Conservation (phyloP, 2,113 vertebrate species). For the Rallus limicola region DNA sequence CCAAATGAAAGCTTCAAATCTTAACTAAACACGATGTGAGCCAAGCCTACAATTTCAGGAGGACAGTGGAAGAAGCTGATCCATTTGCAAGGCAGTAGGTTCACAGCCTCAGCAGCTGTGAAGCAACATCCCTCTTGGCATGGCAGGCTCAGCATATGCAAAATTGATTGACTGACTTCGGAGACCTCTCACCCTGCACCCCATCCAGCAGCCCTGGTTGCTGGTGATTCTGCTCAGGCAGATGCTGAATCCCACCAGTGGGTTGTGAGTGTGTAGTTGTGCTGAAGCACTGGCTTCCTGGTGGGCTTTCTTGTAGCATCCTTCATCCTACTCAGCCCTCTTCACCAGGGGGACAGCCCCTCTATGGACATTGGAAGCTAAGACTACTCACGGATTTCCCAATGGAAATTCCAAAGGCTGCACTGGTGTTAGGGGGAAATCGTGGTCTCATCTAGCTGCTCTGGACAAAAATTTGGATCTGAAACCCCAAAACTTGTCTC, state of each 20-base stretch:
- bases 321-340: not conserved
- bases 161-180: not conserved
- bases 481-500: not conserved
- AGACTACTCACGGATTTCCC: not conserved
- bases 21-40: not conserved
- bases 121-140: not conserved
- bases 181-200: not conserved
- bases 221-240: not conserved
- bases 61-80: not conserved
- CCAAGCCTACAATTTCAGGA: not conserved
- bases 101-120: not conserved
- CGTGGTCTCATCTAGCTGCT: not conserved
- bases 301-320: not conserved
- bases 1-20: not conserved
- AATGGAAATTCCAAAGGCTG: not conserved
- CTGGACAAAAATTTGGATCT: not conserved
- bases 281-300: not conserved
- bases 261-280: not conserved
- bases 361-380: not conserved
- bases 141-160: not conserved
- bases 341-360: not conserved
- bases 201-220: fast-evolving
- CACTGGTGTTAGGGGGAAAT: not conserved
- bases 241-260: fast-evolving
- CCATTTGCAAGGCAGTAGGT: not conserved